Evolutionary conservation across 2,113 vertebrate species (phyloP).

Genomic region (Cinclus mexicanus): DNA sequence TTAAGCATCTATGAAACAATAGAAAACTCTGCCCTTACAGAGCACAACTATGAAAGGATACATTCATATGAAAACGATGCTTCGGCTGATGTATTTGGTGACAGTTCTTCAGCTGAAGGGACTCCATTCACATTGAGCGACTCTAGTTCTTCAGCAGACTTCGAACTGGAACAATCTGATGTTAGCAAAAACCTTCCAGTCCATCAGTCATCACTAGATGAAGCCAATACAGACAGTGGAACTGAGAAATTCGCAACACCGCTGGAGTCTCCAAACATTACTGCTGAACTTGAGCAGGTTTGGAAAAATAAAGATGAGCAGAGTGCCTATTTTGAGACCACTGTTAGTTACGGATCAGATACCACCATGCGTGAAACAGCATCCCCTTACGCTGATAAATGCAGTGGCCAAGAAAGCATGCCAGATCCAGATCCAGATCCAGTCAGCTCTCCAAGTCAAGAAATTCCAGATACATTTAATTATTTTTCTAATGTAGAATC

Average conservation of each 20-base stretch:
- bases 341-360: background rate
- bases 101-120: constrained; percentile 64
- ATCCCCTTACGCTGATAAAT: background rate
- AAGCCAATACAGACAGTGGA: background rate
- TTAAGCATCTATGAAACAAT: background rate
- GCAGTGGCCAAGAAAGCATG: fast-evolving
- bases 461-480: background rate
- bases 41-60: background rate
- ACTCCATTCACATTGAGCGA: constrained; percentile 73
- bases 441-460: background rate
- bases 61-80: background rate
- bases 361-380: background rate
- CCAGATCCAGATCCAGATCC: background rate
- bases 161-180: background rate
- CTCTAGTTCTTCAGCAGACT: constrained; percentile 27
- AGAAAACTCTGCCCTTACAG: background rate
- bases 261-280: background rate
- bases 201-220: fast-evolving
- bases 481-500: background rate
- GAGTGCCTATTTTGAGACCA: background rate
- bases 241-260: background rate
- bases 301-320: background rate
- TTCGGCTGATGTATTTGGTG: background rate
- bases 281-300: background rate
- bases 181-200: background rate